These are phyloP conservation scores for Dolichotis patagonum DNA, from an alignment of 2,113 vertebrate genomes.

Conservation along the genomic window DNA sequence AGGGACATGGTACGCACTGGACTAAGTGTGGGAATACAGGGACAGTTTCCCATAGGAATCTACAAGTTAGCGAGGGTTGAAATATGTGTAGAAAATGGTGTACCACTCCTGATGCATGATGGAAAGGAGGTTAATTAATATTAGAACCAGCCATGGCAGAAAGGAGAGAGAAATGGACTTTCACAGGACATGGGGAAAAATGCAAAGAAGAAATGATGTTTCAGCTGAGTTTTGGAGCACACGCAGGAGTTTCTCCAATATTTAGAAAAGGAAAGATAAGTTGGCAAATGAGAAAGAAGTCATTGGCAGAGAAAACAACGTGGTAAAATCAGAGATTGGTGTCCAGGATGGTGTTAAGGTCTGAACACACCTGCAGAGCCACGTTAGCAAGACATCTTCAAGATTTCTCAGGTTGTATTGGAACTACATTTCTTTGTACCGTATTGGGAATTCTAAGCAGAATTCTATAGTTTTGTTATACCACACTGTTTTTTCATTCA, in stretches of 20 bases:
- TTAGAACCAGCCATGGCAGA: neutral
- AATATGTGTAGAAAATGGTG: neutral
- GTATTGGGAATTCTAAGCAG: neutral
- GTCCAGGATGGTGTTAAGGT: rapidly evolving
- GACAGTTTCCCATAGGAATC: neutral
- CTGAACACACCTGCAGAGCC: rapidly evolving
- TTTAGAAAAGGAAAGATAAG: neutral
- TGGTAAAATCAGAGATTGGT: neutral
- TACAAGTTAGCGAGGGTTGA: neutral
- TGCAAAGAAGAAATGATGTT: neutral
- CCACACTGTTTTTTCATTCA: neutral
- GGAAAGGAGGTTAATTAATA: neutral
- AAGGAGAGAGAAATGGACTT: neutral
- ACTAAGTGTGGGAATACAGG: neutral
- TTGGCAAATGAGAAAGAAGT: neutral
- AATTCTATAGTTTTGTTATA: neutral
- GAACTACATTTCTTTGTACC: neutral
- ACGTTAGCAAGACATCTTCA: neutral
- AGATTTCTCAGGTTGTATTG: neutral
- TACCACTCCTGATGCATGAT: neutral
- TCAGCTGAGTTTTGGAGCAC: neutral
- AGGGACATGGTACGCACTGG: neutral
- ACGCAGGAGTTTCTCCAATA: neutral
- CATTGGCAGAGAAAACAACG: neutral
- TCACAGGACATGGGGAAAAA: neutral